Base-by-base conservation (phyloP, 2,797 vertebrate genomes). In the Anolis apletophallus region DNA sequence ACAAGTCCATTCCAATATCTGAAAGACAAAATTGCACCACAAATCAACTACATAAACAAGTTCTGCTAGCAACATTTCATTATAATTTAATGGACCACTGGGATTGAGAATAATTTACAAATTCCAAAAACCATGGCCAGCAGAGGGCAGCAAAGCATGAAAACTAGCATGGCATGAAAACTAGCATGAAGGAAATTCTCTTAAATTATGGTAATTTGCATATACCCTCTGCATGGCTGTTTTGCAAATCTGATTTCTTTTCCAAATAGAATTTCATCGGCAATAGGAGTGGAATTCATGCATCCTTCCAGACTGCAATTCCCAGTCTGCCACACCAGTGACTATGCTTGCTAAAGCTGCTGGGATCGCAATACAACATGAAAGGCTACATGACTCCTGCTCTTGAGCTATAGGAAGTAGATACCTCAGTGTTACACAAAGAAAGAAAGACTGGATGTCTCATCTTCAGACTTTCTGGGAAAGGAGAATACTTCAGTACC, bases 1-100 rank as follows among this genome's bases (percentile, higher is more conserved):
- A 99, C 98, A 68, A 98, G 90, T 3, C 98, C 97, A 23, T 97
- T 97, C 99, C 99, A 99, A 88, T 98, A 98, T 93, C 98, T 99
- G 89, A 83, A 80, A 79, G 55, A 85, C 80, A 7, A 64, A 80
- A 84, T 59, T 9, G 81, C 67, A 80, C 23, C 29, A 21, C 5
- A 26, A 67, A 57, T 84, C 84, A 79, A 88, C n/a, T 55, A 72
- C 2, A 36, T 2, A 7, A 52, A 61, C 67, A 61, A 5, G 16
- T 79, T 85, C 72, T 73, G 55, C 14, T 73, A 72, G 46, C 67
- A 75, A 29, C 52, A 55, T 3, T 64, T 80, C 64, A 74, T 29
- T 26, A 5, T 19, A 29, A 19, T n/a, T 2, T 19, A 73, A 3
- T 12, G 23, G 26, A 69, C 1, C 11, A 26, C 19, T 69, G 40